Conservation (phyloP, 2,888 invertebrate species). For the Pseudococcus longispinus region DNA sequence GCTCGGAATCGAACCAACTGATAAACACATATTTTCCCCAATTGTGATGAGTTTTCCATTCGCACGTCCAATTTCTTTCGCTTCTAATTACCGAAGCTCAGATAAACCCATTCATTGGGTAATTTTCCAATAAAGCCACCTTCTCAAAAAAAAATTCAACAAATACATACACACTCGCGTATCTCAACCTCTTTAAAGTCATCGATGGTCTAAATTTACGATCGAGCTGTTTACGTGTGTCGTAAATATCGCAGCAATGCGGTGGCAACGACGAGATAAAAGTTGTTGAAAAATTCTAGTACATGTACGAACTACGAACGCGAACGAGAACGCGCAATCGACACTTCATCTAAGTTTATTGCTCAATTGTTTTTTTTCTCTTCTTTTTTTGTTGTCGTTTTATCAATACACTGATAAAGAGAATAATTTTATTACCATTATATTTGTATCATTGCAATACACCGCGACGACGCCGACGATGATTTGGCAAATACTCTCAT, state of each 20-base stretch:
- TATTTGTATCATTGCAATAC: neutral
- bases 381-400: neutral
- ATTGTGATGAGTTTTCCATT: neutral
- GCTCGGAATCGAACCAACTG: neutral
- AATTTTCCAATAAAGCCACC: neutral
- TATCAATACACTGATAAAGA: neutral
- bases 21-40: neutral
- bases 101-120: neutral
- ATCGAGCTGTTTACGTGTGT: neutral
- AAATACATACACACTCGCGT: neutral
- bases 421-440: neutral
- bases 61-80: neutral
- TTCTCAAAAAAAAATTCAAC: neutral
- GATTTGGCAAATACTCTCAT: neutral
- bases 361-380: neutral
- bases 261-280: neutral
- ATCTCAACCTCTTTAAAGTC: neutral
- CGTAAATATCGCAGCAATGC: neutral
- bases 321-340: neutral
- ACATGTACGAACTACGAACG: neutral
- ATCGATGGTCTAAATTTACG: neutral
- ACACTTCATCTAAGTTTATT: constrained; percentile 3
- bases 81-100: neutral
- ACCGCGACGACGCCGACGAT: neutral
- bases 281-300: neutral